phyloP scores from a whole-genome alignment of 1,140 invertebrate species.

The Rhagoletis zephyria region DNA sequence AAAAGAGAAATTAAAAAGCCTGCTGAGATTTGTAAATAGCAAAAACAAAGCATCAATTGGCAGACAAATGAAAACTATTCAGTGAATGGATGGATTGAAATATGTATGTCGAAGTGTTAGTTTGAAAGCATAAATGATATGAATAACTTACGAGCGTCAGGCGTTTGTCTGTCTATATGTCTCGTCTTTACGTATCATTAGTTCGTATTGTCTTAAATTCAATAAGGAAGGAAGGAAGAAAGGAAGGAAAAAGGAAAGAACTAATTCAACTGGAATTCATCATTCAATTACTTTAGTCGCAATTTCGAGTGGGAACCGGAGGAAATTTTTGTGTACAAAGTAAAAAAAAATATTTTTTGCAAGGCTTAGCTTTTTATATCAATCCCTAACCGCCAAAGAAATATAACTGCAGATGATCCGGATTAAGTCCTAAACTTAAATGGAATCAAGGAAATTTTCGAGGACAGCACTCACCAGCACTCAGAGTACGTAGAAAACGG shows the following conservation, averaged over 20 bases:
- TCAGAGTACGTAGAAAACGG: too few species aligned
- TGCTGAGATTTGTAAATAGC: not conserved
- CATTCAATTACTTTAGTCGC: too few species aligned
- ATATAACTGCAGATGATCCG: too few species aligned
- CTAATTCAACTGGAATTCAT: not conserved
- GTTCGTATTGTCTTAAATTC: constrained; percentile 35
- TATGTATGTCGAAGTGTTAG: not conserved
- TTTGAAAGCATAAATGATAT: constrained; percentile 7
- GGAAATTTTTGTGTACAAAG: too few species aligned
- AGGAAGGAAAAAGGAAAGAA: not conserved
- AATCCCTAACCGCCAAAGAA: too few species aligned
- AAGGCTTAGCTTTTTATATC: too few species aligned
- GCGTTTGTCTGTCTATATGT: not conserved
- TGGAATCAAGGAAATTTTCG: too few species aligned
- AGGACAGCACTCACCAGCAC: too few species aligned
- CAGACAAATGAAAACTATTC: not conserved
- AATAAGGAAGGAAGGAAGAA: constrained; percentile 31
- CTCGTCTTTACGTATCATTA: not conserved
- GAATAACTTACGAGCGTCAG: not conserved
- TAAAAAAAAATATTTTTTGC: too few species aligned
- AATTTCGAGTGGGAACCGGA: too few species aligned
- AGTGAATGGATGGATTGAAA: too few species aligned
- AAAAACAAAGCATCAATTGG: constrained; percentile 10
- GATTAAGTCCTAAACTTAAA: too few species aligned
- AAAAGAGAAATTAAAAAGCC: not conserved